Percentiles rank a stretch among this genome's conserved stretches.
Evolutionary conservation across 1,140 invertebrate genomes (phyloP).

Genomic region (Drosophila eugracilis): DNA sequence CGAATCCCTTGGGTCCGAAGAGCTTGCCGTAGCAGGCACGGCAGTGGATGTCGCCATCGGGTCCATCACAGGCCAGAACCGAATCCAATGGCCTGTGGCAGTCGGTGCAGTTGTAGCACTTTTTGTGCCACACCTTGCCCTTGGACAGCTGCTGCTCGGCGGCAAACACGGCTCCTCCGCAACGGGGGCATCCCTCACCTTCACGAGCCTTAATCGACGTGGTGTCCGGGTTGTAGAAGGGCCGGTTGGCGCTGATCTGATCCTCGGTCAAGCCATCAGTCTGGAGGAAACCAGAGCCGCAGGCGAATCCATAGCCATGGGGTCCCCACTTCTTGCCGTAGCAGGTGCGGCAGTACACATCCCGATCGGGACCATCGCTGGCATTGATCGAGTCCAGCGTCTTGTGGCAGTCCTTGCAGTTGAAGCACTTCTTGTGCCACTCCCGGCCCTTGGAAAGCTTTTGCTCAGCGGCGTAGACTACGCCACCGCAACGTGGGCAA

Average conservation of each 20-base stretch:
- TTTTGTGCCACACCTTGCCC: slow-evolving; percentile 97
- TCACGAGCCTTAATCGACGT: slow-evolving; percentile 94
- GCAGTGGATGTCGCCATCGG: slow-evolving; percentile 95
- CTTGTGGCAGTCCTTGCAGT: slow-evolving; percentile 96
- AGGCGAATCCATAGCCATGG: slow-evolving; percentile 97
- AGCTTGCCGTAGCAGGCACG: slow-evolving; percentile 94
- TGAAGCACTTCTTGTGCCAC: slow-evolving; percentile 99
- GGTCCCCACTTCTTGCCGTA: slow-evolving; percentile 95
- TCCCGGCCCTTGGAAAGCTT: slow-evolving; percentile 94
- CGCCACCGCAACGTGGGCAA: slow-evolving; percentile 95
- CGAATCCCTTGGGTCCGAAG: slow-evolving; percentile 96
- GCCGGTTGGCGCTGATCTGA: slow-evolving; percentile 90
- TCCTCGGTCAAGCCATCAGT: slow-evolving; percentile 94
- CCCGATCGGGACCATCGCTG: slow-evolving; percentile 94
- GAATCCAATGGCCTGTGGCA: slow-evolving; percentile 98
- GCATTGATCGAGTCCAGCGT: slow-evolving; percentile 97
- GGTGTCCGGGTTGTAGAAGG: slow-evolving; percentile 93
- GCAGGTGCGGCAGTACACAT: slow-evolving; percentile 91
- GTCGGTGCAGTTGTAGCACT: slow-evolving; percentile 95
- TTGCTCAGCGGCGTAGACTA: slow-evolving; percentile 95
- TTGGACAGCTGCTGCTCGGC: slow-evolving; percentile 97
- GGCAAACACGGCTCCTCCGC: slow-evolving; percentile 96
- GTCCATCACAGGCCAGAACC: slow-evolving; percentile 94
- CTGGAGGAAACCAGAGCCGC: slow-evolving; percentile 96
- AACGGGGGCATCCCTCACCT: slow-evolving; percentile 95